Evolutionary conservation across 2,113 vertebrate genomes (phyloP).

Genomic region (Paracanthobrama guichenoti): DNA sequence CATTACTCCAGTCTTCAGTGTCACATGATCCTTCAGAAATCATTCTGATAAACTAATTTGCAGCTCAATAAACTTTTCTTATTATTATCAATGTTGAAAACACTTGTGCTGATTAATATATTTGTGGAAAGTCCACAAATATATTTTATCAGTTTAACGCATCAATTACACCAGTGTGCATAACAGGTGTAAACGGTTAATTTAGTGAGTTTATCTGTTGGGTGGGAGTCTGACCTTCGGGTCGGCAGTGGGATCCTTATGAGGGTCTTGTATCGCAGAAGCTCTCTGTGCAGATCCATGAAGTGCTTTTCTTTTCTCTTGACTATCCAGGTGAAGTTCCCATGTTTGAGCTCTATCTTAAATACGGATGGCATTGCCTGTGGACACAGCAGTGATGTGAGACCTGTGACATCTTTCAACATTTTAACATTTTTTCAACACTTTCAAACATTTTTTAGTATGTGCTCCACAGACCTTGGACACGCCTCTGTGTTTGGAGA

Average conservation of each 20-base stretch:
- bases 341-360: conserved; percentile 91
- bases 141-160: no score
- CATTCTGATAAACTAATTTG: background rate
- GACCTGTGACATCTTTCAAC: background rate
- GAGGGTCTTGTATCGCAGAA: conserved; percentile 93
- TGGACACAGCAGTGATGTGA: background rate
- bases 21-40: background rate
- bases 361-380: conserved; percentile 88
- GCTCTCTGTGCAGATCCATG: conserved; percentile 92
- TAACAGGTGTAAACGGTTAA: background rate
- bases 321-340: conserved; percentile 92
- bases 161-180: no score
- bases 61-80: background rate
- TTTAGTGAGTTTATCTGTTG: background rate
- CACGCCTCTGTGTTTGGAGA: conserved; percentile 69
- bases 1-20: background rate
- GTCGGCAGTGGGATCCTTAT: conserved; percentile 93
- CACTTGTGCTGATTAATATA: no score
- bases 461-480: conserved; percentile 69
- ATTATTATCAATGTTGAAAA: no score
- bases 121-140: no score
- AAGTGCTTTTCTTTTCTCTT: conserved; percentile 98
- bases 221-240: conserved; percentile 78
- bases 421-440: no score
- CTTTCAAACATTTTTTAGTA: no score